These are phyloP conservation scores for Labia minor DNA, from an alignment of 2,888 invertebrate genomes.

Conservation along the genomic window DNA sequence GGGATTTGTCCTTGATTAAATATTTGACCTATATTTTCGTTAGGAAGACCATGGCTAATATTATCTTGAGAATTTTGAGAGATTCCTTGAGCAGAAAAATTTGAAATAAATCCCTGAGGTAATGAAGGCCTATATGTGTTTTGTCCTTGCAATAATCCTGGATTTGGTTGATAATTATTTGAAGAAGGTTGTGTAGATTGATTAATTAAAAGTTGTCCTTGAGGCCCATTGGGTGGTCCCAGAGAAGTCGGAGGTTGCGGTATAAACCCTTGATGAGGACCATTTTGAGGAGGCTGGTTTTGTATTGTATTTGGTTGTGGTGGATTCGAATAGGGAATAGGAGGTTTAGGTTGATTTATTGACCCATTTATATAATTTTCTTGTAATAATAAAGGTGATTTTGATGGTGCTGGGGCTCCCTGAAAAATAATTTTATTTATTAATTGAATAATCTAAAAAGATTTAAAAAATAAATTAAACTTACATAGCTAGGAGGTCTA, in stretches of 20 bases:
- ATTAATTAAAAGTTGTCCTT: constrained; percentile 7
- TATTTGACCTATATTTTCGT: neutral
- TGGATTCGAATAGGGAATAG: constrained; percentile 22
- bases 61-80: constrained; percentile 15
- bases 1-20: constrained; percentile 15
- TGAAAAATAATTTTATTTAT: constrained; percentile 17
- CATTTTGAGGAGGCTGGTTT: constrained; percentile 29
- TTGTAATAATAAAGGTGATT: constrained; percentile 7
- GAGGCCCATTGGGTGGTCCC: constrained; percentile 13
- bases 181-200: neutral
- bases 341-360: constrained; percentile 13
- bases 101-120: neutral
- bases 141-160: neutral
- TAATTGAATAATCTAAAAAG: neutral
- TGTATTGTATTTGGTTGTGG: constrained; percentile 27
- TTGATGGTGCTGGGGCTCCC: constrained; percentile 23
- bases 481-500: neutral
- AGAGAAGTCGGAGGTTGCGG: constrained; percentile 26
- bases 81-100: too few species aligned
- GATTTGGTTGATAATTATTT: neutral
- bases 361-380: neutral
- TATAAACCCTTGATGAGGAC: constrained; percentile 28
- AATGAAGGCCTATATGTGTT: neutral
- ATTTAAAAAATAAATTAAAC: neutral
- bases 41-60: constrained; percentile 25